phyloP scores from a whole-genome alignment of 2,888 invertebrate species.

The Tenthredo livida region DNA sequence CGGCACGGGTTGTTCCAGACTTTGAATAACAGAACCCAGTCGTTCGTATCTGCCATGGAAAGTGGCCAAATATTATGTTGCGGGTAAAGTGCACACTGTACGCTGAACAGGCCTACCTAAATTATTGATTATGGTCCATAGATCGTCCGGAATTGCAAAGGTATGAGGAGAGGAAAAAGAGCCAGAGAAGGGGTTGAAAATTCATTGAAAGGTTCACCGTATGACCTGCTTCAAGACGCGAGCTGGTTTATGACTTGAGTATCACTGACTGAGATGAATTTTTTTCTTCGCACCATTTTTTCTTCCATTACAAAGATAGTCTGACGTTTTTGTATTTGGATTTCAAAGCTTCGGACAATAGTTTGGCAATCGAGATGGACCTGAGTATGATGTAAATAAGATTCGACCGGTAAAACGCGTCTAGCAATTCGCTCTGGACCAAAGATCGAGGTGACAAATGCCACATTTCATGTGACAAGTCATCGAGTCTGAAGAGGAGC shows the following conservation, averaged over 20 bases:
- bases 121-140: conserved; percentile 35
- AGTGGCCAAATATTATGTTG: conserved; percentile 55
- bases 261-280: not conserved
- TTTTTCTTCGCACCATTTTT: not conserved
- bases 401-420: conserved; percentile 55
- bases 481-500: not conserved
- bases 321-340: not conserved
- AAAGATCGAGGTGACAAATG: not conserved
- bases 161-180: not conserved
- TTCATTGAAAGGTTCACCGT: not conserved
- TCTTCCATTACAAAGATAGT: not conserved
- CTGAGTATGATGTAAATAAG: conserved; percentile 55
- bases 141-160: not conserved
- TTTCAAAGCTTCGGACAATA: not conserved
- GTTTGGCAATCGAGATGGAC: not conserved
- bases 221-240: not conserved
- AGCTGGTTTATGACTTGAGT: not conserved
- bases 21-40: conserved; percentile 52
- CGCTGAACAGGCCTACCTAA: conserved; percentile 31
- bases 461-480: conserved; percentile 4
- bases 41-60: conserved; percentile 42
- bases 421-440: conserved; percentile 31
- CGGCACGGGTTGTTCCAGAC: not conserved
- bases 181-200: not conserved
- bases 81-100: conserved; percentile 43